Base-by-base conservation (phyloP, 2,797 vertebrate species). In the Tamandua tetradactyla region DNA sequence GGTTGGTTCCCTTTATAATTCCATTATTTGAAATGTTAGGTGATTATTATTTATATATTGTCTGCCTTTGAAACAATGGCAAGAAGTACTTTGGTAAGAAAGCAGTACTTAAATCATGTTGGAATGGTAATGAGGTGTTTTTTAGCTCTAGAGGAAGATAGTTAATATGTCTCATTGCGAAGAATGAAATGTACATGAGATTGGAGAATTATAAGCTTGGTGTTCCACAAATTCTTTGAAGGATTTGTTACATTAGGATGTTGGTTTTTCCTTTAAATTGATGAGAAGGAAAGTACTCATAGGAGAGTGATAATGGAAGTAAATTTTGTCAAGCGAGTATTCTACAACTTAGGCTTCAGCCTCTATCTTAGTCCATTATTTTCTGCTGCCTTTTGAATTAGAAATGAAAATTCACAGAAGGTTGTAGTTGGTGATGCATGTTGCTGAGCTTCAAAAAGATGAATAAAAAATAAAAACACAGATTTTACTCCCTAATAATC, bases 211-310 rank as follows among this genome's bases (percentile, higher is more conserved):
- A 32, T 74, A 42, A 47, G 80, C 52, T 87, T 42, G 40, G 40
- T 47, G 23, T 84, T 92, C 49, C 12, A 55, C 49, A 81, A 64
- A 55, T 40, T 93, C 47, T 95, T 79, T 89, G 66, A 84, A 91
- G 74, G 40, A 14, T 66, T 79, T 83, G 3, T 92, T 86, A 37
- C 5, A 1, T 75, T 40, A 86, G 59, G 27, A 3, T 57, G 90
- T 89, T 85, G 14, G 14, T 42, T 76, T 88, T 49, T 12, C 55
- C 25, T 93, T 81, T 52, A 66, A 81, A 17, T 57, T 93, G 86
- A 52, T 86, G 75, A 94, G 40, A 94, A 94, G 80, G 61, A 89
- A 86, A 93, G 40, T 55, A 40, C 71, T 35, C 71, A 82, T 55
- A 47, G 30, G 37, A 14, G 17, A 79, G 3, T 76, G 57, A 55